Evolutionary conservation across 2,797 vertebrate species (phyloP), one percentile per base, ranked within the genome.

Genomic region (Scolopax bukidnonensis): DNA sequence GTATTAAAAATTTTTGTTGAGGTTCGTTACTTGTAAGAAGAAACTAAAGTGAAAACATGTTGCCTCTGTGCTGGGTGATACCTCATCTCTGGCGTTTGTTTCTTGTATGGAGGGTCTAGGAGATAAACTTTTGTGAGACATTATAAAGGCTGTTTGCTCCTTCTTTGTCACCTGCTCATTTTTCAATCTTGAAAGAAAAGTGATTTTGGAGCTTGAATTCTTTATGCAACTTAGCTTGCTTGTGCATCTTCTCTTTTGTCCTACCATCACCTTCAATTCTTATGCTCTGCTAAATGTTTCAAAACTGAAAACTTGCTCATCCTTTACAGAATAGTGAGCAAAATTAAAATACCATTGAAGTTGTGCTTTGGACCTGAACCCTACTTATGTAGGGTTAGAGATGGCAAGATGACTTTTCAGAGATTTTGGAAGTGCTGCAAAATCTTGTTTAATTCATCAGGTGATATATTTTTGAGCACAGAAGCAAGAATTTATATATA

Each of bases 1-100:
- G 7, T 75, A 61, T 82, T 96, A 90, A 83, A 96, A 87, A 75
- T 47, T 30, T 40, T 73, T 78, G 38, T 47, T 89, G 68, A 81
- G 27, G 15, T 77, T 93, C 43, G 48, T 84, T 87, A 54, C 25
- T 30, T 73, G 32, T 80, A 84, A 50, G 73, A 94, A 82, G 73
- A 84, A 94, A 79, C 32, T 23, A 28, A 51, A 81, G n/a, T 80
- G 81, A 80, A 54, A 87, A 3, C 5, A 16, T 16, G 17, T 67
- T 60, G 15, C 18, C 3, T 43, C 30, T 57, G 14, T 82, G 47
- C 63, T 74, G 25, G 4, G 7, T 80, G 61, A 36, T 60, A 23
- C 4, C 7, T 82, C 3, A 27, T 57, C 16, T 69, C 30, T 83
- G 53, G 14, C 24, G 36, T 67, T 87, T 5, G 30, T 59, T 84